Base-by-base conservation (phyloP, 2,797 vertebrate genomes). In the Ispidina lecontei region DNA sequence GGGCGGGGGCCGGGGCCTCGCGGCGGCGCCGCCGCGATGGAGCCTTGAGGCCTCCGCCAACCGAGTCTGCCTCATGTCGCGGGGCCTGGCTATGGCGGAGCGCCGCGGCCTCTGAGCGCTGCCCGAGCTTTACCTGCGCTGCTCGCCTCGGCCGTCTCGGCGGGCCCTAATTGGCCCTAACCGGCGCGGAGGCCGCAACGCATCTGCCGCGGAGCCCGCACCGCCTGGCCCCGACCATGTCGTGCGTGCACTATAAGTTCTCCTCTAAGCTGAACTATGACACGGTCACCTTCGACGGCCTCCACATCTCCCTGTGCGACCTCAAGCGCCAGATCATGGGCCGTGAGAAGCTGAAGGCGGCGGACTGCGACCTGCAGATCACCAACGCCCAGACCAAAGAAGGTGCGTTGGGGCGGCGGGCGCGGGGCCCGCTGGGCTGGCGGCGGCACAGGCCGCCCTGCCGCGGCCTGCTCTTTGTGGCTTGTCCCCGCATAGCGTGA, bases 201-300 rank as follows among this genome's bases (percentile, higher is more conserved):
- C 52, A n/a, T 8, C 21, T 6, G 71, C 64, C 21, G 44, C 71
- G 29, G 56, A 85, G 91, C 90, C 63, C 78, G 92, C 89, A 7
- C 44, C 72, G 69, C 60, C 52, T 31, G 81, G 20, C 25, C 58
- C 63, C 65, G 91, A 96, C 96, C 96, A 99, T 99, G 99, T 98
- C 99, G 97, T 99, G 99, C 96, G 98, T 99, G 74, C 99, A 99
- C 93, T 99, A 99, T 95, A 99, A 99, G 97, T 99, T 99, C 97
- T 99, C 98, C 64, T 99, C 99, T 55, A 99, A 99, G 97, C 99
- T 99, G 83, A 99, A 98, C 98, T 99, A 99, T 97, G 98, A 99
- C 95, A 99, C 99, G 89, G 98, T 99, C 97, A 98, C 99, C 87
- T 99, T 99, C 91, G 98, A 99, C 97, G 99, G 99, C 80, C 98